These are phyloP conservation scores for Palaemon carinicauda DNA, from an alignment of 1,140 invertebrate species.

Conservation along the genomic window DNA sequence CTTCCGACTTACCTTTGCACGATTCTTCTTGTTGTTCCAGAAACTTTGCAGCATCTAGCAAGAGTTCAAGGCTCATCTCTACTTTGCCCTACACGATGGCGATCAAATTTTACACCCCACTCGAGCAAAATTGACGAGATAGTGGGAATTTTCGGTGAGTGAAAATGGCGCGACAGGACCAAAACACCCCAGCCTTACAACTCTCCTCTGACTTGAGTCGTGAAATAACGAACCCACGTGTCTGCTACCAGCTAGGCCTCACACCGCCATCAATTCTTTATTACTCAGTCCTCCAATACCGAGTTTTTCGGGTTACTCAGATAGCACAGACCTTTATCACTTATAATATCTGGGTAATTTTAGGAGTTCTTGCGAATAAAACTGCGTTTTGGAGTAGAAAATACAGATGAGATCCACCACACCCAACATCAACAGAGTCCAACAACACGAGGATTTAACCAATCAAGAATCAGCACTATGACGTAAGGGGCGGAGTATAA, in stretches of 20 bases:
- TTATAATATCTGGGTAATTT: too few relatives aligned
- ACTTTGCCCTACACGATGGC: conserved; percentile 7
- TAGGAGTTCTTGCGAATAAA: not conserved
- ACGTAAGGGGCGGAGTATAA: conserved; percentile 39
- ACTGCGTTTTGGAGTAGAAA: not conserved
- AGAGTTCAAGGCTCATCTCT: conserved; percentile 55
- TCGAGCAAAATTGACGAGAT: conserved; percentile 15
- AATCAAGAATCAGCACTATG: conserved; percentile 14
- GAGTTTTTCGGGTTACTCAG: too few relatives aligned
- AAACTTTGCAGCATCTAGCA: conserved; percentile 49
- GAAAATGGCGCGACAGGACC: conserved; percentile 52
- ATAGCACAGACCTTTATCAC: too few relatives aligned
- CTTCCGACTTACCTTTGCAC: conserved; percentile 35
- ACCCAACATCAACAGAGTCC: conserved; percentile 44
- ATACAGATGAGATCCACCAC: conserved; percentile 7
- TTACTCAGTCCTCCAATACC: not conserved
- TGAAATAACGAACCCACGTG: conserved; percentile 57
- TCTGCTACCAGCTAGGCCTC: conserved; percentile 27
- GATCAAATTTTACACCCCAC: conserved; percentile 30
- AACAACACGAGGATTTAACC: conserved; percentile 40
- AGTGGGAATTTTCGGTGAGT: conserved; percentile 2
- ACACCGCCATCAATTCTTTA: conserved; percentile 20
- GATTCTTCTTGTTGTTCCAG: conserved; percentile 49
- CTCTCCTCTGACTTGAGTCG: conserved; percentile 38
- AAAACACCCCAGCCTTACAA: conserved; percentile 41